Evolutionary conservation across 2,113 vertebrate genomes (phyloP), one percentile per base, ranked within the genome.

Genomic region (Pungitius pungitius): DNA sequence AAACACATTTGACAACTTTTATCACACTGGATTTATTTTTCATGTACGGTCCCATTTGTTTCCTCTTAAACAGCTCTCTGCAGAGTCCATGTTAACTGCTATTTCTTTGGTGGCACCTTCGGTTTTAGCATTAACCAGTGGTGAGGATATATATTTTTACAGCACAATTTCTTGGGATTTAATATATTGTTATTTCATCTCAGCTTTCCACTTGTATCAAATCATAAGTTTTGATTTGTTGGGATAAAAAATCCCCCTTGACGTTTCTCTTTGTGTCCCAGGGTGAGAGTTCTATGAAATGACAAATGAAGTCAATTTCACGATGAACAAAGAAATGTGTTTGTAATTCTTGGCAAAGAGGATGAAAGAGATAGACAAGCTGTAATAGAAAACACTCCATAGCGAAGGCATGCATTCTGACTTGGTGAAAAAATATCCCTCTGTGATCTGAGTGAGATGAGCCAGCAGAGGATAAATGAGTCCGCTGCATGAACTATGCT

Each of bases 271-370:
- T 63, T 88, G 74, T 88, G 74, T 88, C 75, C 52, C 33, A 75
- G 78, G 60, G 26, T 47, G 75, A 69, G 73, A 79, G 58, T 65
- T 83, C 76, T 61, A 62, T 58, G 82, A 88, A 81, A 81, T 83
- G 84, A 90, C 78, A 88, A 87, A 84, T 88, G 60, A 85, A 80
- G 68, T 61, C 66, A 73, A 84, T 84, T 84, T 80, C 73, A 69
- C 57, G 54, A 55, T 12, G 15, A 73, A 88, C 75, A 84, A 78
- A 87, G 77, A 83, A 87, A 89, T 86, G 81, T 82, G 84, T 90
- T 87, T 91, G 88, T 86, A 88, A 81, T 91, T 88, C 88, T 80
- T 81, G 71, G 80, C 42, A 51, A 60, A 71, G 76, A 63, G 62
- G 77, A 90, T 86, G 71, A 91, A 91, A 89, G 84, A 75, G 57